These are phyloP conservation scores for Drosophila affinis DNA, from an alignment of 2,888 invertebrate genomes.

Conservation along the genomic window DNA sequence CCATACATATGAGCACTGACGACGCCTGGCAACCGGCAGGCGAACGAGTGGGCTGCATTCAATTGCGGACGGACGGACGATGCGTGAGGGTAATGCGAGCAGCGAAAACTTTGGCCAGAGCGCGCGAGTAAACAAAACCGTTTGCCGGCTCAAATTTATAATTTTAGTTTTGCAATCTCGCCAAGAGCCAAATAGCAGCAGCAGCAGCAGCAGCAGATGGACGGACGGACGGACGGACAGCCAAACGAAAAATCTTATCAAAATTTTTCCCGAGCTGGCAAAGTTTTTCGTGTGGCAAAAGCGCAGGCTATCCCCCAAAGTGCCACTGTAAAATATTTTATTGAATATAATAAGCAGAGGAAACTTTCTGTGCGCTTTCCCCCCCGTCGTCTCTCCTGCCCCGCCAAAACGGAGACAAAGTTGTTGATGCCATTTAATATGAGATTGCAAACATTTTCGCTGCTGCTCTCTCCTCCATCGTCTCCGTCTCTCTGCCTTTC, in stretches of 20 bases:
- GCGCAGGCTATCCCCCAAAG: slow-evolving; percentile 53
- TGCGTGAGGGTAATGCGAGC: slow-evolving; percentile 42
- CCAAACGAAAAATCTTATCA: slow-evolving; percentile 64
- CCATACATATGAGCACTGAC: slow-evolving; percentile 4
- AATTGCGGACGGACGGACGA: slow-evolving; percentile 17
- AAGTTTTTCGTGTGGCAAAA: slow-evolving; percentile 52
- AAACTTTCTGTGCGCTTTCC: slow-evolving; percentile 55
- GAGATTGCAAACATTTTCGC: slow-evolving; percentile 63
- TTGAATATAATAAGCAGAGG: slow-evolving; percentile 74
- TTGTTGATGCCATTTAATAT: slow-evolving; percentile 72
- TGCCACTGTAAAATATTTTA: slow-evolving; percentile 76
- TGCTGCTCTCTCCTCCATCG: slow-evolving; percentile 2
- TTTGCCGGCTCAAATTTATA: slow-evolving; percentile 67
- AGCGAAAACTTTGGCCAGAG: slow-evolving; percentile 18
- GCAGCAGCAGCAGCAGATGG: slow-evolving; percentile 3
- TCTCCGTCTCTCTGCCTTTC: background rate
- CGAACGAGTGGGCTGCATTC: slow-evolving; percentile 15
- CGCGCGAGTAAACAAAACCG: slow-evolving; percentile 65
- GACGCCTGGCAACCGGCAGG: background rate
- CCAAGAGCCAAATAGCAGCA: slow-evolving; percentile 47
- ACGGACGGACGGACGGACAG: slow-evolving; percentile 3
- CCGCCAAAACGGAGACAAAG: slow-evolving; percentile 67
- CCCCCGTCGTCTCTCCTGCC: background rate
- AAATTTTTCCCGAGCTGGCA: slow-evolving; percentile 51
- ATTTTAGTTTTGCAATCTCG: slow-evolving; percentile 72